A percentile compares a stretch with the other conserved stretches of the same genome.
Conservation (phyloP, 2,888 invertebrate species). For the Amphipyra tragopoginis region DNA sequence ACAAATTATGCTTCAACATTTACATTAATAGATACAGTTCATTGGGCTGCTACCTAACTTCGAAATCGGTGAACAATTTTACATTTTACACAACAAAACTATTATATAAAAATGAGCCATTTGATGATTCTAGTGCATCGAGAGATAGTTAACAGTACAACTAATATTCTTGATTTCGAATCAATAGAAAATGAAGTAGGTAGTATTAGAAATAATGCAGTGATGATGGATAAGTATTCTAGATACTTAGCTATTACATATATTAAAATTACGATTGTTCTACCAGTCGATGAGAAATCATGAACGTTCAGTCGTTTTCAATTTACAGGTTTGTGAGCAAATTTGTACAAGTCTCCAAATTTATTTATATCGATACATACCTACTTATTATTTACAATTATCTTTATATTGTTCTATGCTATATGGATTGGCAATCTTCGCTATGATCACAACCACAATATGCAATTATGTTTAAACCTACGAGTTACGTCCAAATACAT, state of each 20-base stretch:
- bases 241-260: conserved; percentile 51
- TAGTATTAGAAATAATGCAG: conserved; percentile 6
- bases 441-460: conserved; percentile 89
- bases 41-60: conserved; percentile 76
- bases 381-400: conserved; percentile 82
- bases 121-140: conserved; percentile 67
- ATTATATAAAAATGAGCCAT: conserved; percentile 79
- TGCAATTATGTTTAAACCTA: conserved; percentile 76
- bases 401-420: conserved; percentile 69
- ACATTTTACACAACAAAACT: conserved; percentile 77
- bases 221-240: conserved; percentile 39
- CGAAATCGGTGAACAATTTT: conserved; percentile 74
- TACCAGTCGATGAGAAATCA: conserved; percentile 87
- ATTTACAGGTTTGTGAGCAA: conserved; percentile 87
- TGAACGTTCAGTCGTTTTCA: conserved; percentile 87
- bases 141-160: conserved; percentile 65
- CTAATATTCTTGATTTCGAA: conserved; percentile 45
- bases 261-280: conserved; percentile 66
- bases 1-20: conserved; percentile 88
- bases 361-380: conserved; percentile 79
- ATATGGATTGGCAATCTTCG: conserved; percentile 87
- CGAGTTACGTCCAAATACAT: conserved; percentile 62
- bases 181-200: conserved; percentile 19
- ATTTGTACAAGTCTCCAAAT: conserved; percentile 89
- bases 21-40: conserved; percentile 84